Conservation (phyloP, 1,140 invertebrate species). For the Bombus consobrinus region DNA sequence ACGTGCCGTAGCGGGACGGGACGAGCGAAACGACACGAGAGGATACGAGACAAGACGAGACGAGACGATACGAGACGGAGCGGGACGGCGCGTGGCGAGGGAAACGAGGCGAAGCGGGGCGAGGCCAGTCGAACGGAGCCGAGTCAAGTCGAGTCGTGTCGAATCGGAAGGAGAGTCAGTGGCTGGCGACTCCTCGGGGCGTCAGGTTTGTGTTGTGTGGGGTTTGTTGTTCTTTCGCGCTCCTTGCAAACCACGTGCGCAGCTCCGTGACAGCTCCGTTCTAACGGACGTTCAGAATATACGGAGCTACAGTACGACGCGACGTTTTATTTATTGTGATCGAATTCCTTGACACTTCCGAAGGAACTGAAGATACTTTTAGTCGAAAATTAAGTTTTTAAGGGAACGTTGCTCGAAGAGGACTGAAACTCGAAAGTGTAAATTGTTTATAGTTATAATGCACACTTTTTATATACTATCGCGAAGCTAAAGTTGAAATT, state of each 20-base stretch:
- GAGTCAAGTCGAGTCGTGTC: slow-evolving; percentile 67
- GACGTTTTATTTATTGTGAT: not conserved
- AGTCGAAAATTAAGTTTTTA: not conserved
- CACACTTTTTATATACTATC: not conserved
- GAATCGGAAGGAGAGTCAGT: slow-evolving; percentile 69
- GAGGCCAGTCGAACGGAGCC: slow-evolving; percentile 68
- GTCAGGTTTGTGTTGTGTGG: slow-evolving; percentile 74
- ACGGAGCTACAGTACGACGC: not conserved
- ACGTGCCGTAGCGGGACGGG: not conserved
- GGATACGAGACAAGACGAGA: not conserved
- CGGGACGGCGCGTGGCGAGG: not conserved
- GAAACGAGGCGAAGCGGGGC: slow-evolving; percentile 17
- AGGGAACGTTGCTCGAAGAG: not conserved
- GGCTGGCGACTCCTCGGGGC: slow-evolving; percentile 78
- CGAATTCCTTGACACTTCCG: not conserved
- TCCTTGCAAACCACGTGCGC: slow-evolving; percentile 74
- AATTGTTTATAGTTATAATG: not conserved
- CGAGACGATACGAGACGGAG: slow-evolving; percentile 24
- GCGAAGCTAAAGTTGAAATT: not conserved
- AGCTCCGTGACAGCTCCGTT: slow-evolving; percentile 71
- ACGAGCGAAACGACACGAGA: not conserved
- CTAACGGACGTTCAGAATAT: not conserved
- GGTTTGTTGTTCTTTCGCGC: slow-evolving; percentile 60
- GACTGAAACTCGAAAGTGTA: not conserved
- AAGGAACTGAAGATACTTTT: not conserved